Evolutionary conservation across 2,888 invertebrate species (phyloP).

Genomic region (Scaptodrosophila latifasciaeformis): DNA sequence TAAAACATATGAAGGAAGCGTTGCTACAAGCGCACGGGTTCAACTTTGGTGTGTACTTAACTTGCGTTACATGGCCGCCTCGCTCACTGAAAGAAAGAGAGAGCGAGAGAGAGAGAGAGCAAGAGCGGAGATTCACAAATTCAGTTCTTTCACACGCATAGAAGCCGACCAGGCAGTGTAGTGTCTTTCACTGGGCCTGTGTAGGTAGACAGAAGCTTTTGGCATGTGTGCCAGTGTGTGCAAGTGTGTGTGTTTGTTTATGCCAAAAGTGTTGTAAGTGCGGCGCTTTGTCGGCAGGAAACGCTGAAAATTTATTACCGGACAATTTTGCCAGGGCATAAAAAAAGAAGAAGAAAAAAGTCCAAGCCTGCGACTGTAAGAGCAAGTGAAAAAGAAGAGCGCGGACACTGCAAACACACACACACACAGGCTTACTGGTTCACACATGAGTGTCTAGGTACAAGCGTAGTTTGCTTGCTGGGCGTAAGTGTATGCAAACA

Average conservation of each 20-base stretch:
- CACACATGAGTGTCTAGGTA: slow-evolving; percentile 50
- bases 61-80: slow-evolving; percentile 63
- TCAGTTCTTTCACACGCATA: slow-evolving; percentile 46
- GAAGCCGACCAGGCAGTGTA: slow-evolving; percentile 7
- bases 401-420: slow-evolving; percentile 14
- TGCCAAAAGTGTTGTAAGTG: slow-evolving; percentile 69
- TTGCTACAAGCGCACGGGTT: slow-evolving; percentile 64
- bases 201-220: too few relatives aligned
- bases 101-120: too few relatives aligned
- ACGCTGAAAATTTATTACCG: slow-evolving; percentile 72
- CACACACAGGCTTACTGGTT: slow-evolving; percentile 24
- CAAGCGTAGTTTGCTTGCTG: slow-evolving; percentile 49
- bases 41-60: slow-evolving; percentile 70
- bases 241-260: slow-evolving; percentile 59
- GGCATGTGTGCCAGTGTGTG: slow-evolving; percentile 14
- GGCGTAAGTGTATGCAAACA: slow-evolving; percentile 64
- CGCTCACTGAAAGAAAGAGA: slow-evolving; percentile 13
- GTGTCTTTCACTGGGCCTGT: background rate
- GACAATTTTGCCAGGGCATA: slow-evolving; percentile 59
- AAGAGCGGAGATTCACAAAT: too few relatives aligned
- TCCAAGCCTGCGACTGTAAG: background rate
- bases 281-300: slow-evolving; percentile 71
- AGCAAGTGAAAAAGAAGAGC: background rate
- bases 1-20: slow-evolving; percentile 66
- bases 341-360: slow-evolving; percentile 27